Conservation (phyloP, 2,113 vertebrate species). For the Toxotes chatareus region DNA sequence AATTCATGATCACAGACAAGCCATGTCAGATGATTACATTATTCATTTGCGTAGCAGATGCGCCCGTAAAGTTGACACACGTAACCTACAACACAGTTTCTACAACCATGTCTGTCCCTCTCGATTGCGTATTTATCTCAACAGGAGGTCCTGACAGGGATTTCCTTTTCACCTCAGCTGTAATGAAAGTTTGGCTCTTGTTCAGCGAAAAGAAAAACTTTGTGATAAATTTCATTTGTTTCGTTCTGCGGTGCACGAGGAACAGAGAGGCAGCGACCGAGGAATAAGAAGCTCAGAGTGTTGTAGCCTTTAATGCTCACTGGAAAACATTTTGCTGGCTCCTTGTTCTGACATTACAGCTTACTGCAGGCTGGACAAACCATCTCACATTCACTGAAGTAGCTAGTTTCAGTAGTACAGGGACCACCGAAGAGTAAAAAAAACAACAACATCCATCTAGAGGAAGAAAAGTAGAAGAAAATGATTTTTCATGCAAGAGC, state of each 20-base stretch:
- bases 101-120: slow-evolving; percentile 1
- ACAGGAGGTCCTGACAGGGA: slow-evolving; percentile 32
- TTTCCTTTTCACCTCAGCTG: slow-evolving; percentile 29
- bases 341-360: slow-evolving; percentile 55
- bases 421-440: slow-evolving; percentile 18
- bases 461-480: slow-evolving; percentile 30
- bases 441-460: slow-evolving; percentile 6
- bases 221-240: slow-evolving; percentile 47
- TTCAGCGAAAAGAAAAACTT: slow-evolving; percentile 17
- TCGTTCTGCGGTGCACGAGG: slow-evolving; percentile 41
- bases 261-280: slow-evolving; percentile 54
- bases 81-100: slow-evolving; percentile 33
- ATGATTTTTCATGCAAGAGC: slow-evolving; percentile 54
- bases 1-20: slow-evolving; percentile 66
- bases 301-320: slow-evolving; percentile 51
- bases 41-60: slow-evolving; percentile 61
- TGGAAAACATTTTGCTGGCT: slow-evolving; percentile 54
- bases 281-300: slow-evolving; percentile 44
- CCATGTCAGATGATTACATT: slow-evolving; percentile 60
- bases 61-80: slow-evolving; percentile 41
- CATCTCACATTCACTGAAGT: slow-evolving; percentile 43
- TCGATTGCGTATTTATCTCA: slow-evolving; percentile 21
- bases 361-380: slow-evolving; percentile 51
- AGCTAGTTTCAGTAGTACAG: slow-evolving; percentile 29
- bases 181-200: slow-evolving; percentile 23